Evolutionary conservation across 2,113 vertebrate genomes (phyloP), one percentile per base, ranked within the genome.

Genomic region (Delphinus delphis): DNA sequence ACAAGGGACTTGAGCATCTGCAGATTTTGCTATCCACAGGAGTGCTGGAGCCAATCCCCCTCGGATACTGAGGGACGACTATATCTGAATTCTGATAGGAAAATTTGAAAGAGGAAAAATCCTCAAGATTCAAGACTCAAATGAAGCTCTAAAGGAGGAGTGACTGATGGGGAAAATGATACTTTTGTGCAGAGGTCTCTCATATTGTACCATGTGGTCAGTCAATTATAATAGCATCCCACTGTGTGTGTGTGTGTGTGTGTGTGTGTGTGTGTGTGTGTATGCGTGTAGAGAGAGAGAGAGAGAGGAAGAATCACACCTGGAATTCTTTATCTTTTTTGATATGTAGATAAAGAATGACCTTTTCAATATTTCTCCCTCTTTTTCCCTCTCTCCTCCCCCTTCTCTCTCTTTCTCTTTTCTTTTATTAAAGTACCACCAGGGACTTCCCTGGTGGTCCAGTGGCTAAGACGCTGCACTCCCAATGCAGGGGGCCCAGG

Each of bases 31-130:
- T 55, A 8, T 55, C 21, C 33, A 55, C 20, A n/a, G 33, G 33
- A 55, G 50, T 53, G 50, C 50, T 80, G 50, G 50, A 12, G 55
- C 77, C 77, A 80, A 80, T 55, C 3, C 50, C 77, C 7, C 21
- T 80, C 2, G 0, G 50, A 36, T 58, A 55, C 53, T 21, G 14
- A 36, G 50, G 33, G 33, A 36, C 2, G 33, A 36, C 50, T 55
- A 36, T 55, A 89, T 92, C 85, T 96, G 38, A 87, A 95, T 93
- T 96, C 58, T 93, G 71, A 68, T 62, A 83, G 47, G 63, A 94
- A 86, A 80, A 85, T 81, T 60, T 85, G 58, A 82, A 96, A 89
- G 21, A 86, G 65, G 62, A 90, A 73, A 90, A 80, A 8, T 18
- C 26, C 36, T 86, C 31, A 25, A 60, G 53, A 70, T 55, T 93